These are phyloP conservation scores for Chironomus tentans DNA, from an alignment of 2,888 invertebrate genomes.

Conservation along the genomic window DNA sequence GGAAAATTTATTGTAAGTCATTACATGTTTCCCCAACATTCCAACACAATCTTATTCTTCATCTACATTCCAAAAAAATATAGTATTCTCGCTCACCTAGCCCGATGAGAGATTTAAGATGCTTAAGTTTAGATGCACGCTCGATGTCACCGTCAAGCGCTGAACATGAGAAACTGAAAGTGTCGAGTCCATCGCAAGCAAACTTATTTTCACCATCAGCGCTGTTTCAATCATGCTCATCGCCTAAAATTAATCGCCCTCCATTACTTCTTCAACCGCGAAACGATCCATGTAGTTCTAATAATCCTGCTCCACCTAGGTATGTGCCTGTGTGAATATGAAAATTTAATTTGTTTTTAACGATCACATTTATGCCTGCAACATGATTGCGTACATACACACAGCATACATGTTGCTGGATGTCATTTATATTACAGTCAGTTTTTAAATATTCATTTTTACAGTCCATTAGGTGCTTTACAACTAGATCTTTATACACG, in stretches of 20 bases:
- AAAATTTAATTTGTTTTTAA: not conserved
- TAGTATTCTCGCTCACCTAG: conserved; percentile 61
- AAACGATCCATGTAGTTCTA: conserved; percentile 39
- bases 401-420: too few relatives aligned
- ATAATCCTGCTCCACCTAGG: conserved; percentile 33
- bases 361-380: not conserved
- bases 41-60: not conserved
- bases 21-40: not conserved
- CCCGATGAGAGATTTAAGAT: conserved; percentile 49
- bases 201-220: conserved; percentile 27
- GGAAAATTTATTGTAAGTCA: conserved; percentile 9
- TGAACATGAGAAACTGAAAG: conserved; percentile 11
- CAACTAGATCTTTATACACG: conserved; percentile 81
- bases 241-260: conserved; percentile 44
- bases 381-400: too few relatives aligned
- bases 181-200: conserved; percentile 34
- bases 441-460: conserved; percentile 34
- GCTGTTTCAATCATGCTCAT: conserved; percentile 33
- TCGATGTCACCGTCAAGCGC: conserved; percentile 48
- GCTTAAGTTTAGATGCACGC: conserved; percentile 67
- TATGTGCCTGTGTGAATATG: not conserved
- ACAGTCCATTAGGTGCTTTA: conserved; percentile 66
- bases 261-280: conserved; percentile 69
- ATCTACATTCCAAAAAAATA: not conserved
- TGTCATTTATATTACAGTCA: not conserved